A percentile compares a stretch with the other conserved stretches of the same genome.
phyloP scores from a whole-genome alignment of 2,797 vertebrate species.

The Molossus molossus region DNA sequence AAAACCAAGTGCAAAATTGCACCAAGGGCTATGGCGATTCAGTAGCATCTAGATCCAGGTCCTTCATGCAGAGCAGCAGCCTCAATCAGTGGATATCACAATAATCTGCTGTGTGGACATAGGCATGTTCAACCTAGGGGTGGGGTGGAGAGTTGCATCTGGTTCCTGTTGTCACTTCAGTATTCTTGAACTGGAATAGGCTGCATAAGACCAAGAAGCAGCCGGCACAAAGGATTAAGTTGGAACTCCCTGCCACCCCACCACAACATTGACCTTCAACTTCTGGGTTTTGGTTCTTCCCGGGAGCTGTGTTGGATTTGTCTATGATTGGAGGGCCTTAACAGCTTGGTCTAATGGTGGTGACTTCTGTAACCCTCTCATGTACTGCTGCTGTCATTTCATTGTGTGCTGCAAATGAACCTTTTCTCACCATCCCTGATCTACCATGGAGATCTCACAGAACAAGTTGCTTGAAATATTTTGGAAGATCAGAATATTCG shows the following conservation, averaged over 20 bases:
- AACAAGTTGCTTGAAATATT: conserved; percentile 97
- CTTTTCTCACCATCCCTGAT: conserved; percentile 85
- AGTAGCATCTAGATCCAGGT: conserved; percentile 4
- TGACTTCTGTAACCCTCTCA: conserved; percentile 53
- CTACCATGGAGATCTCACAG: conserved; percentile 94
- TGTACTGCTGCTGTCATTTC: conserved; percentile 83
- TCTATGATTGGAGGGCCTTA: conserved; percentile 60
- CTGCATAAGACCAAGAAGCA: conserved; percentile 58
- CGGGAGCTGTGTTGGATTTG: conserved; percentile 68
- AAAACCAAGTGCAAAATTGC: conserved; percentile 86
- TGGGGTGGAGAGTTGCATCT: neutral
- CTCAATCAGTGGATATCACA: neutral
- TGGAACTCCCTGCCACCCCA: neutral
- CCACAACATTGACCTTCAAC: neutral
- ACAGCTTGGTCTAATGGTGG: conserved; percentile 47
- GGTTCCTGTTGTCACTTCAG: conserved; percentile 24
- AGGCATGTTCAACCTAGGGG: conserved; percentile 20
- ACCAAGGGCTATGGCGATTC: conserved; percentile 10
- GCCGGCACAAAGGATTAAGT: conserved; percentile 20
- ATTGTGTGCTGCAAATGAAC: conserved; percentile 63
- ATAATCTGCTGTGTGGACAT: neutral
- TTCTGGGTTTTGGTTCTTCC: conserved; percentile 67
- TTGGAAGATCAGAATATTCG: conserved; percentile 95
- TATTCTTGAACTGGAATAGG: conserved; percentile 57
- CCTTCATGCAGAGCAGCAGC: neutral